Evolutionary conservation across 2,888 invertebrate genomes (phyloP).

Genomic region (Cancer borealis): DNA sequence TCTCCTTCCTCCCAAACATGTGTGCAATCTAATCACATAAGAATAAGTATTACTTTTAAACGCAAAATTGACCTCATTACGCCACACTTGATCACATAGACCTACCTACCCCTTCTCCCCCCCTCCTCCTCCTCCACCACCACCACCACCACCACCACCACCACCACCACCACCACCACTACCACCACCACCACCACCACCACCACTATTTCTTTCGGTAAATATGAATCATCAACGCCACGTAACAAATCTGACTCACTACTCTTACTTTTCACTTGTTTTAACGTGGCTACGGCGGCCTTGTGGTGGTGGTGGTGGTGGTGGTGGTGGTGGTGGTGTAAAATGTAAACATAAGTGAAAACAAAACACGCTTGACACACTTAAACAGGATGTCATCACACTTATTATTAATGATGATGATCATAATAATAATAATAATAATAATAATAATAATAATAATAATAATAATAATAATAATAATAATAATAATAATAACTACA

Average conservation of each 20-base stretch:
- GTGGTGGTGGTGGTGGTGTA: not conserved
- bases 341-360: not conserved
- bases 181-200: not conserved
- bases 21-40: not conserved
- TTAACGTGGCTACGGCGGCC: not conserved
- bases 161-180: not conserved
- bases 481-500: too few relatives aligned
- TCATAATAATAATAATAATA: not conserved
- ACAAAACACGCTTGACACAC: slow-evolving; percentile 3
- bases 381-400: not conserved
- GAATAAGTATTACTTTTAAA: not conserved
- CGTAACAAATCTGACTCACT: not conserved
- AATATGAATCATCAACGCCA: not conserved
- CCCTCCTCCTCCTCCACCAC: too few relatives aligned
- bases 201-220: not conserved
- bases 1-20: not conserved
- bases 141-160: not conserved
- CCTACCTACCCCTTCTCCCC: not conserved
- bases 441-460: too few relatives aligned
- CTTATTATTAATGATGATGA: not conserved
- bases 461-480: too few relatives aligned
- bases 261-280: not conserved
- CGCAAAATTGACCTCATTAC: not conserved
- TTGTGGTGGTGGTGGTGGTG: slow-evolving; percentile 8
- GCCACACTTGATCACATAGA: not conserved